These are phyloP conservation scores for Siniperca chuatsi DNA, from an alignment of 2,113 vertebrate genomes.

Conservation along the genomic window DNA sequence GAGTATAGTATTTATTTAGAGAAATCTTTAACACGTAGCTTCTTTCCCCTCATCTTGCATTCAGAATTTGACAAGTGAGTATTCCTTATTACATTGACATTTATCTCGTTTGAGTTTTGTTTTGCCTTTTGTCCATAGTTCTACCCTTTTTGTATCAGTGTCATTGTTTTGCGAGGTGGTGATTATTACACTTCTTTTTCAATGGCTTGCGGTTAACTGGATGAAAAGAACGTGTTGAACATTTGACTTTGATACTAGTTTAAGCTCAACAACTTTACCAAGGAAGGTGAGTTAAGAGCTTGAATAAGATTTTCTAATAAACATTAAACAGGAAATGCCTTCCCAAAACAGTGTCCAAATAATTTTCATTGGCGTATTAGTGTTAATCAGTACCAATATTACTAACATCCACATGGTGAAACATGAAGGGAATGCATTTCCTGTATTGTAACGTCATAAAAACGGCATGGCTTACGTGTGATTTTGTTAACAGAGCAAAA, in stretches of 20 bases:
- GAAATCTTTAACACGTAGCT: constrained; percentile 14
- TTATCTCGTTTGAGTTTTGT: background rate
- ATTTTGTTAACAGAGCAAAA: background rate
- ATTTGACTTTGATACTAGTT: constrained; percentile 54
- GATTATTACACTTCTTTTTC: constrained; percentile 66
- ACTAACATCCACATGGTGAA: constrained; percentile 1
- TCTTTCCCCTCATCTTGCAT: constrained; percentile 44
- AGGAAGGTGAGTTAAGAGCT: constrained; percentile 78
- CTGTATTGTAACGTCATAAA: constrained; percentile 19
- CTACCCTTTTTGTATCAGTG: background rate
- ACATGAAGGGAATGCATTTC: constrained; percentile 45
- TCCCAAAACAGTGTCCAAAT: background rate
- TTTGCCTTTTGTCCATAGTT: background rate
- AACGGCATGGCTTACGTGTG: constrained; percentile 29
- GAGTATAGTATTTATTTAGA: background rate
- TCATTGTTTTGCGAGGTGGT: constrained; percentile 44
- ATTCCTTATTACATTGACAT: background rate
- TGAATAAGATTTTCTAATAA: constrained; percentile 3
- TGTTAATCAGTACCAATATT: background rate
- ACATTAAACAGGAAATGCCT: constrained; percentile 43
- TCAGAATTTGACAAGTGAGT: constrained; percentile 71
- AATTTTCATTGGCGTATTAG: background rate
- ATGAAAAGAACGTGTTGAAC: constrained; percentile 77
- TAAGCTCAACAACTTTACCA: constrained; percentile 46
- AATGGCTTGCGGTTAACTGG: constrained; percentile 74